These are phyloP conservation scores for Mylabris phalerata DNA, from an alignment of 1,140 invertebrate species.

Conservation along the genomic window DNA sequence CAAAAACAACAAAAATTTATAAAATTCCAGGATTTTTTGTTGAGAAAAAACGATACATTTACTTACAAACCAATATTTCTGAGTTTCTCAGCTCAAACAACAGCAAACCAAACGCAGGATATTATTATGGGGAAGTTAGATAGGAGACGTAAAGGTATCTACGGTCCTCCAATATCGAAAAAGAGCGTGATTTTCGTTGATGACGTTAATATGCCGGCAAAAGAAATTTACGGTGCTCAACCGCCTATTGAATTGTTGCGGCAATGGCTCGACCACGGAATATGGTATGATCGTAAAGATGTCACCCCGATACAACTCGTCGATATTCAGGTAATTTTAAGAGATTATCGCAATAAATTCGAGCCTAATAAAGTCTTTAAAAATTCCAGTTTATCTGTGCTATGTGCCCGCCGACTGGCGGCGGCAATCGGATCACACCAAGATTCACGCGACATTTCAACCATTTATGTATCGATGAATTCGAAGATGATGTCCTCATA, in stretches of 20 bases:
- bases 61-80: conserved; percentile 80
- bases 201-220: conserved; percentile 87
- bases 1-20: neutral
- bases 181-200: conserved; percentile 88
- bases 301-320: conserved; percentile 75
- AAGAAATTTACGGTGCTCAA: conserved; percentile 83
- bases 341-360: neutral
- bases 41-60: conserved; percentile 74
- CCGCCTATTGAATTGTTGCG: conserved; percentile 86
- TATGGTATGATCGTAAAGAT: conserved; percentile 92
- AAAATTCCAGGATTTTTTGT: conserved; percentile 60
- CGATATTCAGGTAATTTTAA: conserved; percentile 68
- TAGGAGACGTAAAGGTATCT: conserved; percentile 90
- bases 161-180: conserved; percentile 84
- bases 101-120: conserved; percentile 88
- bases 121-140: conserved; percentile 94
- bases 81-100: conserved; percentile 91
- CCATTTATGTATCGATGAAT: conserved; percentile 83
- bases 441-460: conserved; percentile 89
- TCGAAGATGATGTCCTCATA: conserved; percentile 74
- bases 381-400: conserved; percentile 64
- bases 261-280: conserved; percentile 83
- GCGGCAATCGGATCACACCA: conserved; percentile 77
- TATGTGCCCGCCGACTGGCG: conserved; percentile 79
- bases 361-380: neutral